A percentile compares a stretch with the other conserved stretches of the same genome.
Conservation (phyloP, 2,888 invertebrate species). For the Heteromurus nitidus region DNA sequence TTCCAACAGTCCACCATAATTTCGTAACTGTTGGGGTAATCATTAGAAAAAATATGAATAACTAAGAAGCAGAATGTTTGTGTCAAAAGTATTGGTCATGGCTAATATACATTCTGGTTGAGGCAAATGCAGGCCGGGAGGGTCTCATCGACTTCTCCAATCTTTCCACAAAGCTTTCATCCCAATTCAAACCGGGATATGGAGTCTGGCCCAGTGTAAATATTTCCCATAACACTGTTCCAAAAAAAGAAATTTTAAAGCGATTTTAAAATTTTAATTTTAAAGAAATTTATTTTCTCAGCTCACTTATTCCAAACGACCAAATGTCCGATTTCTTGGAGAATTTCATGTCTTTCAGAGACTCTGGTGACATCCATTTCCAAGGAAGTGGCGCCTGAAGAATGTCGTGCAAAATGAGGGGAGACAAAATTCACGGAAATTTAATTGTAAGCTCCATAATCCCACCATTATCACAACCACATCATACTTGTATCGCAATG, state of each 20-base stretch:
- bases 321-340: slow-evolving; percentile 66
- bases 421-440: too few species aligned
- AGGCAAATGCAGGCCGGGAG: slow-evolving; percentile 46
- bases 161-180: slow-evolving; percentile 49
- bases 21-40: slow-evolving; percentile 55
- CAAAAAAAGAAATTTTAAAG: slow-evolving; percentile 64
- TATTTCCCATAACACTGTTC: slow-evolving; percentile 61
- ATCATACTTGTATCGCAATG: too few species aligned
- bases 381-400: slow-evolving; percentile 40
- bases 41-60: too few species aligned
- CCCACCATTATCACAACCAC: too few species aligned
- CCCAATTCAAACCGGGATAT: slow-evolving; percentile 63
- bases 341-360: slow-evolving; percentile 65
- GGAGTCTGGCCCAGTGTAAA: slow-evolving; percentile 62
- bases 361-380: slow-evolving; percentile 41
- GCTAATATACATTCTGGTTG: slow-evolving; percentile 56
- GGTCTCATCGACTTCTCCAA: slow-evolving; percentile 62
- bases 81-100: too few species aligned
- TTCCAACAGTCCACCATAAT: slow-evolving; percentile 67
- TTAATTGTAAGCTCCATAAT: too few species aligned
- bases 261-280: slow-evolving; percentile 64
- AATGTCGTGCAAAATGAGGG: too few species aligned
- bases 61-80: too few species aligned
- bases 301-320: slow-evolving; percentile 54
- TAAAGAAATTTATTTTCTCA: too few species aligned